Percentiles rank a stretch among this genome's conserved stretches.
Evolutionary conservation across 1,140 invertebrate genomes (phyloP).

Genomic region (Conopomorpha cramerella): DNA sequence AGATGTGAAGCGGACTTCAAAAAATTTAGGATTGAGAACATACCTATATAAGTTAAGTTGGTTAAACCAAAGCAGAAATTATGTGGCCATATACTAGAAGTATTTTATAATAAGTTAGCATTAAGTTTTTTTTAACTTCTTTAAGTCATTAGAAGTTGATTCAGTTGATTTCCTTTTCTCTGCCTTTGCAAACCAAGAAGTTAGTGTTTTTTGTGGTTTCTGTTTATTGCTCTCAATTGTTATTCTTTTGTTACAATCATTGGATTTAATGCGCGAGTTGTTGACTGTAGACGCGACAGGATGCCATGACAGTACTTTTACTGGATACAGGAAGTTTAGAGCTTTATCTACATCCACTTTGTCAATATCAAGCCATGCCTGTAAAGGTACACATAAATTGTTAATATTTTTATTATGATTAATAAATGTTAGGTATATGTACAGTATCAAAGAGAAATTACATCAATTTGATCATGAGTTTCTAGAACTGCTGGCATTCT

Average conservation of each 20-base stretch:
- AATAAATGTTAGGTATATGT: slow-evolving; percentile 3
- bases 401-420: neutral
- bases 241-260: slow-evolving; percentile 68
- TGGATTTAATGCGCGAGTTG: slow-evolving; percentile 71
- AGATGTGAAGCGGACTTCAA: slow-evolving; percentile 51
- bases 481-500: slow-evolving; percentile 79
- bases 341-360: slow-evolving; percentile 62
- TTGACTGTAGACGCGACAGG: slow-evolving; percentile 74
- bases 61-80: too few relatives aligned
- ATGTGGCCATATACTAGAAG: neutral
- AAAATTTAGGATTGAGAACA: slow-evolving; percentile 38
- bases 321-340: slow-evolving; percentile 57
- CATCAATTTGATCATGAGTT: slow-evolving; percentile 69
- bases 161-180: slow-evolving; percentile 24
- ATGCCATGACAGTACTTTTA: slow-evolving; percentile 65
- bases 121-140: slow-evolving; percentile 3
- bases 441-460: slow-evolving; percentile 24
- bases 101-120: neutral
- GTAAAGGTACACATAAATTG: slow-evolving; percentile 9
- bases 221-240: slow-evolving; percentile 21
- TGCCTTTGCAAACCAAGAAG: slow-evolving; percentile 26
- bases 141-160: slow-evolving; percentile 4
- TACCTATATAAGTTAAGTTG: too few relatives aligned
- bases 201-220: slow-evolving; percentile 31
- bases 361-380: slow-evolving; percentile 74